Base-by-base conservation (phyloP, 2,113 vertebrate species). In the Clarias gariepinus region DNA sequence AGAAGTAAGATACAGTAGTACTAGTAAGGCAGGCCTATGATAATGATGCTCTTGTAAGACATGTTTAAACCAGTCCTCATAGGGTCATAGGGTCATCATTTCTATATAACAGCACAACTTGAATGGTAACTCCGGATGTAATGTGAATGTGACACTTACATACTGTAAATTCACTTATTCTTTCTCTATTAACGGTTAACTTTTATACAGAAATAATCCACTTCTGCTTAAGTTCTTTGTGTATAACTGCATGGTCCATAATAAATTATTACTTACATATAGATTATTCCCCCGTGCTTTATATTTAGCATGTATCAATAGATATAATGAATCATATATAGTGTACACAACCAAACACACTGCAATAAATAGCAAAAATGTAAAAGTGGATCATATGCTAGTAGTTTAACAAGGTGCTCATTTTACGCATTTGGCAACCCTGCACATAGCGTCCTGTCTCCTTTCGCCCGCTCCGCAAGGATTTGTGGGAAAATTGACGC, bases 401-500 rank as follows among this genome's bases (percentile, higher is more conserved):
- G 52, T 8, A 18, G 30, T 61, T 19, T 58, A 19, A 21, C 3
- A 58, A 0, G 3, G 9, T 16, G 10, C 21, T 15, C 36, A 61
- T 23, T 36, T 4, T 61, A 60, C 4, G 10, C 78, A 81, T 10
- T 11, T 81, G 78, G 78, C 78, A 81, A 81, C 78, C 11, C 78
- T 0, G 30, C 9, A 36, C 61, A 25, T 6, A 36, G 78, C 57
- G 18, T 30, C 36, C 57, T 61, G 18, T 60, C 61, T 82, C 83
- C 55, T 52, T 81, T 58, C 28, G 41, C 55, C 53, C 84, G 33
- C 47, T 58, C 36, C 77, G 81, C 83, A 66, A 71, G 85, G 89
- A 77, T 78, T 90, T 88, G 80, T 90, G 90, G 90, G 88, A 88
- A 83, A 87, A 30, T 64, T 85, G 89, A 89, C 87, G 83, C 87